phyloP scores from a whole-genome alignment of 2,797 vertebrate species.

The Picus viridis region DNA sequence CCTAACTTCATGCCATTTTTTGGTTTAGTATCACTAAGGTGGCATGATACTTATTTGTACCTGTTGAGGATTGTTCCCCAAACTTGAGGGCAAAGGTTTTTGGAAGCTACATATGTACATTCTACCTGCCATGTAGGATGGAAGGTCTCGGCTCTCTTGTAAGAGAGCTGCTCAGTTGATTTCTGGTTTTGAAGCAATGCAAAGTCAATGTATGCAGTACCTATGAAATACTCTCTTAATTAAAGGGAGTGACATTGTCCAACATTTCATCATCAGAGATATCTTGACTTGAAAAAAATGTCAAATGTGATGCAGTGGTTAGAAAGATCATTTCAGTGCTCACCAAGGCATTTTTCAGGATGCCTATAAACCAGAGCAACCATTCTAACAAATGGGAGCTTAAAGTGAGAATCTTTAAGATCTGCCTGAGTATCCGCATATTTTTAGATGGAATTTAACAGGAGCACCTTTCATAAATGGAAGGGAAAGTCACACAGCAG shows the following conservation, averaged over 20 bases:
- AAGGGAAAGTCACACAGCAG: neutral
- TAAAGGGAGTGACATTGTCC: neutral
- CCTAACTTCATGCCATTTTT: neutral
- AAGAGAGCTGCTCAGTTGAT: neutral
- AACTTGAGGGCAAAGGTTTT: neutral
- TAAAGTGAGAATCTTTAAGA: neutral
- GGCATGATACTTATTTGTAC: neutral
- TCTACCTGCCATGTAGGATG: neutral
- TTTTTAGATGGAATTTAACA: neutral
- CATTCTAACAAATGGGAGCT: neutral
- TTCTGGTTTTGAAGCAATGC: neutral
- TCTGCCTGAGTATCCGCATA: neutral
- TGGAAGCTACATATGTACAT: accelerated
- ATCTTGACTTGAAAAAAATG: neutral
- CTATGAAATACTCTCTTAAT: neutral
- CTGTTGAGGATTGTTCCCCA: neutral
- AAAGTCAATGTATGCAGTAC: neutral
- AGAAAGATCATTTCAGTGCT: neutral
- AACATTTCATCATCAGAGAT: neutral
- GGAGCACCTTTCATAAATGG: neutral
- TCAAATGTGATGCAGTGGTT: neutral
- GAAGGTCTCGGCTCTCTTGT: neutral
- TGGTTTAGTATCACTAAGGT: neutral
- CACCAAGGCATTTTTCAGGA: neutral
- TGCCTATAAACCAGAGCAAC: neutral